phyloP scores from a whole-genome alignment of 2,888 invertebrate species.

The Tridacna crocea region DNA sequence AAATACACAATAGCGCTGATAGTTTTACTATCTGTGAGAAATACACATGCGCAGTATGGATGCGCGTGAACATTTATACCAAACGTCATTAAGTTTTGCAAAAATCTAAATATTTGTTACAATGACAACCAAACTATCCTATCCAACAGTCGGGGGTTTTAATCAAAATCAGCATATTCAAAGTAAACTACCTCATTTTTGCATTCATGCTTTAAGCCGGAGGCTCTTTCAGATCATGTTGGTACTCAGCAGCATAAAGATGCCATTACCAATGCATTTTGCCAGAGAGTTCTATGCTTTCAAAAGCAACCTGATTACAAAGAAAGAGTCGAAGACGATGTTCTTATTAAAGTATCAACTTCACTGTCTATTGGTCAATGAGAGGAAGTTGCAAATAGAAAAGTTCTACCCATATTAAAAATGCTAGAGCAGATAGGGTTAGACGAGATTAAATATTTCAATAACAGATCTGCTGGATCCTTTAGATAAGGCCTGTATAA shows the following conservation, averaged over 20 bases:
- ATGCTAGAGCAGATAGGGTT: conserved; percentile 24
- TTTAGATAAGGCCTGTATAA: too few relatives aligned
- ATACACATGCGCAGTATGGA: too few relatives aligned
- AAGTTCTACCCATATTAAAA: conserved; percentile 8
- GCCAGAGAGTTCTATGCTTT: conserved; percentile 27
- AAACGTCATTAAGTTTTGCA: too few relatives aligned
- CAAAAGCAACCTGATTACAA: conserved; percentile 24
- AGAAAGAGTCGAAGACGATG: conserved; percentile 10
- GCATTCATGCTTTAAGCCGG: too few relatives aligned
- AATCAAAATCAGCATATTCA: too few relatives aligned
- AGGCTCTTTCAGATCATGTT: conserved; percentile 28
- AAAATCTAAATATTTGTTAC: too few relatives aligned
- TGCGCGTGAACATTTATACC: too few relatives aligned
- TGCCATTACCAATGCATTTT: conserved; percentile 20
- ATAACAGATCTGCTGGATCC: conserved; percentile 11
- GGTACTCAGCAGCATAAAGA: conserved; percentile 20
- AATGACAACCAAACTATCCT: too few relatives aligned
- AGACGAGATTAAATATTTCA: conserved; percentile 27
- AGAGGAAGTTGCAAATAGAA: conserved; percentile 34
- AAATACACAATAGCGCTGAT: too few relatives aligned
- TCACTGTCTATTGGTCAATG: conserved; percentile 8
- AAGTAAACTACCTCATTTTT: too few relatives aligned
- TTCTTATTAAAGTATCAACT: conserved; percentile 23
- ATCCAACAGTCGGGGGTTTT: too few relatives aligned
- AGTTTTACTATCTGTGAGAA: too few relatives aligned